Percentiles rank a stretch among this genome's conserved stretches.
These are phyloP conservation scores for Chloropsis hardwickii DNA, from an alignment of 2,113 vertebrate genomes.

Conservation along the genomic window DNA sequence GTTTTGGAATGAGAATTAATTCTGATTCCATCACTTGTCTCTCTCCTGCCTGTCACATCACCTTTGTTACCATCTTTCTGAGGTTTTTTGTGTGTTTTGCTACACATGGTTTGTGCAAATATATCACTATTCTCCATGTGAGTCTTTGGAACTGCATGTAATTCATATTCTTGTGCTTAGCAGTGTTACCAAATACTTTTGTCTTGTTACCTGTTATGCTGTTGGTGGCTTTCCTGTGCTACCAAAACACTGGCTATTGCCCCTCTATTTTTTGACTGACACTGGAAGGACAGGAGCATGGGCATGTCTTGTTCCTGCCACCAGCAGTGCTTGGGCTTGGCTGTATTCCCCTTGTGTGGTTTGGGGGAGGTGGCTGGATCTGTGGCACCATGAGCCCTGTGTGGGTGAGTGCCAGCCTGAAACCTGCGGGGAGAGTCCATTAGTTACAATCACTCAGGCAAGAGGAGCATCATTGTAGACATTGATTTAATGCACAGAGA, in stretches of 20 bases:
- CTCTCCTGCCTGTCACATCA: neutral
- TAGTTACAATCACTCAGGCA: neutral
- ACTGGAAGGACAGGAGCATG: rapidly evolving
- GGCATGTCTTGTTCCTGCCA: neutral
- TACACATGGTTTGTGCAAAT: neutral
- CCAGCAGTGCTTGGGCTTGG: neutral
- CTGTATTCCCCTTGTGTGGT: neutral
- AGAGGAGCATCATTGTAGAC: neutral
- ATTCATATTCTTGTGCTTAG: neutral
- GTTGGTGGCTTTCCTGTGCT: neutral
- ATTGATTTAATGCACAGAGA: neutral
- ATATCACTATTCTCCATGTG: rapidly evolving
- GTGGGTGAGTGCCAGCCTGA: neutral
- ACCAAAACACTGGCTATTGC: neutral
- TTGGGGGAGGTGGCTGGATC: rapidly evolving
- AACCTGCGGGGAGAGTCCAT: neutral
- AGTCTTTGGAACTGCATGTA: neutral
- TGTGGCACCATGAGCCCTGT: neutral
- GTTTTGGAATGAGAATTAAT: neutral
- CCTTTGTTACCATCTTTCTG: neutral
- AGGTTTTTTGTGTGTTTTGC: neutral
- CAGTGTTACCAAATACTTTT: neutral
- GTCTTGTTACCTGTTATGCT: neutral
- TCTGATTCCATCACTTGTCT: neutral
- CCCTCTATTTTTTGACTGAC: neutral